phyloP scores from a whole-genome alignment of 2,113 vertebrate genomes.

The Sander lucioperca region DNA sequence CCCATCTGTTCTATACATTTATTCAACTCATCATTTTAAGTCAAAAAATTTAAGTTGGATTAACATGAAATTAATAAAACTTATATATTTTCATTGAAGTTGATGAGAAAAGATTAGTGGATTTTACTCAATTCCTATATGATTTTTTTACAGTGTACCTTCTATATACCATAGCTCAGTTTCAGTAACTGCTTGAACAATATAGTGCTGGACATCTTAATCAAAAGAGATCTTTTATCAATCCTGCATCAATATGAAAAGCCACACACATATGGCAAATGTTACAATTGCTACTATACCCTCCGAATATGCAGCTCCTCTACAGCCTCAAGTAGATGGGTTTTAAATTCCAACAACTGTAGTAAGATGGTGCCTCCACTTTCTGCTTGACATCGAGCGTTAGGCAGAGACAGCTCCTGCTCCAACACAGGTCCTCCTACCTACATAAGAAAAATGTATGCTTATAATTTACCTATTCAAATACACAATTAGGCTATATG shows the following conservation, averaged over 20 bases:
- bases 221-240: background rate
- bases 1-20: no score
- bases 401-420: constrained; percentile 42
- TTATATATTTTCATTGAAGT: no score
- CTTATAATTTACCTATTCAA: background rate
- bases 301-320: constrained; percentile 93
- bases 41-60: background rate
- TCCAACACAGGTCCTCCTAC: constrained; percentile 31
- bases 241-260: background rate
- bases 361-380: constrained; percentile 85
- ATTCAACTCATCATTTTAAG: no score
- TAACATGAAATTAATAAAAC: background rate
- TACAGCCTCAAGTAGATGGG: constrained; percentile 88
- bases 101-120: background rate
- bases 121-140: background rate
- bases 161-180: background rate
- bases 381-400: constrained; percentile 72
- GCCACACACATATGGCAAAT: background rate
- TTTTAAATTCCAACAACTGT: constrained; percentile 91
- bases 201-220: no score
- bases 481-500: background rate
- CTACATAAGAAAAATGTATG: constrained; percentile 3
- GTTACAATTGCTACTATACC: constrained; percentile 76
- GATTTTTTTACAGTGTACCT: background rate
- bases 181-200: background rate